phyloP scores from a whole-genome alignment of 2,888 invertebrate species.

The Volucella bombylans region DNA sequence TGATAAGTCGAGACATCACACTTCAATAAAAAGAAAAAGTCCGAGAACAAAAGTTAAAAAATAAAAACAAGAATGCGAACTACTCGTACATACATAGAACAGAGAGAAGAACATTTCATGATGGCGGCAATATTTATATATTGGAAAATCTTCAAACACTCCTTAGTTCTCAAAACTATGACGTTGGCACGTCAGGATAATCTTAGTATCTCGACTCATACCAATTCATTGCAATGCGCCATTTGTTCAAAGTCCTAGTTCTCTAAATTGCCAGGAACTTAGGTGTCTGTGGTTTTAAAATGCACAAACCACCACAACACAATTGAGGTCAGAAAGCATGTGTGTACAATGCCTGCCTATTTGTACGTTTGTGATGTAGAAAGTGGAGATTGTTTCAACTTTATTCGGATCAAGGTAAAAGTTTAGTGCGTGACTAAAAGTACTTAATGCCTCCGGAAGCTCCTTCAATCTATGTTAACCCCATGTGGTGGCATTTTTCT shows the following conservation, averaged over 20 bases:
- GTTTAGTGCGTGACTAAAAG: conserved; percentile 81
- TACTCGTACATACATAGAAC: background rate
- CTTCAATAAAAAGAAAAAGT: conserved; percentile 3
- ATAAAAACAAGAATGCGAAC: conserved; percentile 6
- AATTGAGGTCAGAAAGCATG: conserved; percentile 22
- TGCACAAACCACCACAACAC: conserved; percentile 11
- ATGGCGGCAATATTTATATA: background rate
- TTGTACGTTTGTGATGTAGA: background rate
- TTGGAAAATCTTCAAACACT: background rate
- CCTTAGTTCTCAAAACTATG: background rate
- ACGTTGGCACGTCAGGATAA: background rate
- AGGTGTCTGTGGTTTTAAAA: background rate
- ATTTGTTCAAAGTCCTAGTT: conserved; percentile 10
- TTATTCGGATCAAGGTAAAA: conserved; percentile 74
- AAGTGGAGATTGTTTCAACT: conserved; percentile 47
- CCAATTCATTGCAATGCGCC: conserved; percentile 1
- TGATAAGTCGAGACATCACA: conserved; percentile 79
- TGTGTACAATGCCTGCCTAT: conserved; percentile 22
- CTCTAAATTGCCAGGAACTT: conserved; percentile 16
- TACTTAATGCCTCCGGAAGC: conserved; percentile 82
- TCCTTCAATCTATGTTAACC: conserved; percentile 81
- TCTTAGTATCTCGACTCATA: background rate
- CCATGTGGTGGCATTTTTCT: conserved; percentile 66
- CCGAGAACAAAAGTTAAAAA: conserved; percentile 3
- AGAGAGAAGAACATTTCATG: background rate